phyloP scores from a whole-genome alignment of 1,140 invertebrate genomes.

The Oedothorax gibbosus region DNA sequence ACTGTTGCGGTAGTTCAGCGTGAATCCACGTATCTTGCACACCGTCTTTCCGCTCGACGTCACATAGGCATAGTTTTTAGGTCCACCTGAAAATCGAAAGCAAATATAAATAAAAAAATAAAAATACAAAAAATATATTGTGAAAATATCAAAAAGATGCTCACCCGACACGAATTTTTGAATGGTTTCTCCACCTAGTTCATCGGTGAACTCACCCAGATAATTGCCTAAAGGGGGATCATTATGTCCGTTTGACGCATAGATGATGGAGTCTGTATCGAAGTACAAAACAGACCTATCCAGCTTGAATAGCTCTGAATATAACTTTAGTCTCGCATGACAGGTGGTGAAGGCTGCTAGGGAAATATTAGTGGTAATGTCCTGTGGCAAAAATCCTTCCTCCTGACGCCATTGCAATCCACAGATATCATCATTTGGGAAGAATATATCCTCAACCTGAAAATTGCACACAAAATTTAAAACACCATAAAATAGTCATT shows the following conservation, averaged over 20 bases:
- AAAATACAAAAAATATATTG: constrained; percentile 3
- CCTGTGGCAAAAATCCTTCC: not conserved
- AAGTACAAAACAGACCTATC: constrained; percentile 1
- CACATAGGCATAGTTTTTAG: too few species aligned
- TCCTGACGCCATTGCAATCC: not conserved
- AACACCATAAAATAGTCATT: not conserved
- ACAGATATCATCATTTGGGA: not conserved
- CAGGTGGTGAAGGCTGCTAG: constrained; percentile 25
- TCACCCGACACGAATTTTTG: not conserved
- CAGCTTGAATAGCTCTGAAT: constrained; percentile 13
- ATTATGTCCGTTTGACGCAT: not conserved
- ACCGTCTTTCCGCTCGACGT: too few species aligned
- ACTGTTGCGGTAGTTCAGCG: too few species aligned
- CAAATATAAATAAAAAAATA: not conserved
- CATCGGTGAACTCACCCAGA: constrained; percentile 33
- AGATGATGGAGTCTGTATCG: constrained; percentile 36
- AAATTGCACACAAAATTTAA: not conserved
- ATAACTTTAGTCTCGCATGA: constrained; percentile 13
- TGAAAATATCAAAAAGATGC: not conserved
- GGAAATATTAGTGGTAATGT: constrained; percentile 13
- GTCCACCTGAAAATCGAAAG: too few species aligned
- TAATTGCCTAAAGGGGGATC: constrained; percentile 21
- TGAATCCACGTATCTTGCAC: too few species aligned
- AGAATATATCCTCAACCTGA: constrained; percentile 27
- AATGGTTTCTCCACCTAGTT: constrained; percentile 22